These are phyloP conservation scores for Laspeyria flexula DNA, from an alignment of 2,888 invertebrate species.

Conservation along the genomic window DNA sequence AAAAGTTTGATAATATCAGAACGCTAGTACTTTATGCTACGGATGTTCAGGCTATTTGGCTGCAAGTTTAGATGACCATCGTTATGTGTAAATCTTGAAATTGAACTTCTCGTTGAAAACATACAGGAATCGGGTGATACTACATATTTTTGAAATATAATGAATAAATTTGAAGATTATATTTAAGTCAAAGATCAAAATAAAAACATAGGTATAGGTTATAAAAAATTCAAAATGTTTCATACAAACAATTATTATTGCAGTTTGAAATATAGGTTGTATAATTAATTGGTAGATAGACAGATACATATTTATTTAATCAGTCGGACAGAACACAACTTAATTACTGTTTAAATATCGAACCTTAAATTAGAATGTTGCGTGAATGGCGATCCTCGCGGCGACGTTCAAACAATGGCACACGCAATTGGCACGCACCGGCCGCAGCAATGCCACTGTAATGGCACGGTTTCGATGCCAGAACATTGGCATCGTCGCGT, in stretches of 20 bases:
- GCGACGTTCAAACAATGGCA: constrained; percentile 18
- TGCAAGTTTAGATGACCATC: constrained; percentile 4
- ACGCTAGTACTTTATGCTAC: neutral
- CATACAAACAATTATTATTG: too few species aligned
- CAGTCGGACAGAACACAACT: too few species aligned
- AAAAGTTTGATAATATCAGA: constrained; percentile 1
- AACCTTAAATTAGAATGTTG: constrained; percentile 28
- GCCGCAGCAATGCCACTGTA: constrained; percentile 32
- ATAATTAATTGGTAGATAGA: too few species aligned
- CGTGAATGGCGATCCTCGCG: constrained; percentile 24
- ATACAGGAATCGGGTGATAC: neutral
- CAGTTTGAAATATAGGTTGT: too few species aligned
- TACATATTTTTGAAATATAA: too few species aligned
- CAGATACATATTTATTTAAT: too few species aligned
- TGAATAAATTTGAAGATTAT: too few species aligned
- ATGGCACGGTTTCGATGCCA: constrained; percentile 50
- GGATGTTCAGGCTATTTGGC: neutral
- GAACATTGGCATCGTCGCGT: constrained; percentile 53
- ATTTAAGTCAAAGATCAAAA: too few species aligned
- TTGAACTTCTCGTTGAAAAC: neutral
- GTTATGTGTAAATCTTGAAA: neutral
- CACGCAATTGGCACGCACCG: constrained; percentile 39
- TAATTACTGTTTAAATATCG: neutral
- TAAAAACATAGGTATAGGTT: too few species aligned
- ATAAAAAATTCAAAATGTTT: too few species aligned